Base-by-base conservation (phyloP, 2,797 vertebrate species). In the Cottoperca gobio region DNA sequence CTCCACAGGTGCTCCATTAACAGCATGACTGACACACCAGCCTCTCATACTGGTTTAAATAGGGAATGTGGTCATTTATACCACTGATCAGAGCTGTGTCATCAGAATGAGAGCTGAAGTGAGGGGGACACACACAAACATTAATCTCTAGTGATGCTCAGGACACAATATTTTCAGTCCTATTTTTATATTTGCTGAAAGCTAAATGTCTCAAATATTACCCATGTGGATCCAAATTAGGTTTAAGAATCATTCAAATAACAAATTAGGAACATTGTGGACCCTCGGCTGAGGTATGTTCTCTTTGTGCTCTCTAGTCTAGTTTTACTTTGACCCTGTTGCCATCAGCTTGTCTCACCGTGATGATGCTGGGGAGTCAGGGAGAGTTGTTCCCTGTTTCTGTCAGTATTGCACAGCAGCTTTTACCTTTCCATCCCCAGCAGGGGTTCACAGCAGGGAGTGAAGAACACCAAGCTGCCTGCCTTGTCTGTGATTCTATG, bases 351-450 rank as follows among this genome's bases (percentile, higher is more conserved):
- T 52, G 21, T 8, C 31, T 42, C 39, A 14, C 28, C 1, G 0
- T 10, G 8, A 24, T 16, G 24, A 58, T 65, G 45, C 2, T 6
- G n/a, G 2, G 31, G 52, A 49, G 12, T 37, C 9, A 16, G 17
- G 13, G 42, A 40, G 19, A 53, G 37, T 2, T 54, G 17, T 24
- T 54, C 9, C 14, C 33, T 24, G 12, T 58, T 28, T 40, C n/a
- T 64, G 5, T 57, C 46, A 37, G 28, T 37, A 52, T 19, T 49
- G 19, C 21, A 33, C 21, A 45, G 45, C 37, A 70, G 54, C 67
- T 65, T 55, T 64, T 26, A 48, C 55, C 17, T 60, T 57, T 49
- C 43, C 2, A 13, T 43, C 50, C 52, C 12, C 64, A 72, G 26
- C 50, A 35, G 31, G 73, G 55, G 37, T 53, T 23, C 19, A n/a